Conservation (phyloP, 2,113 vertebrate species). For the Engystomops pustulosus region DNA sequence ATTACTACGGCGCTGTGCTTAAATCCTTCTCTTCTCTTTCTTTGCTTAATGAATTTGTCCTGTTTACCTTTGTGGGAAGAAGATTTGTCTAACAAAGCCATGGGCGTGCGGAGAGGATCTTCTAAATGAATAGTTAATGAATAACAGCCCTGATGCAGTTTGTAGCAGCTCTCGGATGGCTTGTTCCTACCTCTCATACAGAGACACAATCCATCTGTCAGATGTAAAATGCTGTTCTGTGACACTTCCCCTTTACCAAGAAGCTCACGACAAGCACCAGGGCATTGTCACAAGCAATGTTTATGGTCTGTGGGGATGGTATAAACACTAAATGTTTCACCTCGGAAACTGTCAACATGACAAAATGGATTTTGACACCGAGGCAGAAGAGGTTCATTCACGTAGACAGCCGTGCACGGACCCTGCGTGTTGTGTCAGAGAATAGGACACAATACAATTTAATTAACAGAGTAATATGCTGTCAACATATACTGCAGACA, state of each 20-base stretch:
- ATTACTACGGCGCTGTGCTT: conserved; percentile 34
- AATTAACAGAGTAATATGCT: neutral
- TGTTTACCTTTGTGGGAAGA: conserved; percentile 57
- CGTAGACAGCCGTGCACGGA: neutral
- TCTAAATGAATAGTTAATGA: conserved; percentile 54
- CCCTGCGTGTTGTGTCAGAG: neutral
- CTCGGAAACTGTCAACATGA: conserved; percentile 7
- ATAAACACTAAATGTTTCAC: neutral
- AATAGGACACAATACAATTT: neutral
- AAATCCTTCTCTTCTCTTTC: conserved; percentile 28
- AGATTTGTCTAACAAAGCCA: conserved; percentile 53
- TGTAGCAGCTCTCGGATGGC: conserved; percentile 45
- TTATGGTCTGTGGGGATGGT: neutral
- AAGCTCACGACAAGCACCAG: conserved; percentile 4
- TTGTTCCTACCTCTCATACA: conserved; percentile 40
- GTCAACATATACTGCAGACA: neutral
- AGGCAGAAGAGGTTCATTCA: neutral
- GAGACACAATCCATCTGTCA: conserved; percentile 57
- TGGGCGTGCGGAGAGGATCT: conserved; percentile 51
- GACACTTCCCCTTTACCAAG: neutral
- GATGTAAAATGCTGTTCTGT: conserved; percentile 49
- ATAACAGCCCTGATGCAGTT: conserved; percentile 46
- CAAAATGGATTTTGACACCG: conserved; percentile 15
- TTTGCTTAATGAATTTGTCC: conserved; percentile 49
- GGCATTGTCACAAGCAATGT: conserved; percentile 23